Evolutionary conservation across 2,888 invertebrate genomes (phyloP).

Genomic region (Lathronympha strigana): DNA sequence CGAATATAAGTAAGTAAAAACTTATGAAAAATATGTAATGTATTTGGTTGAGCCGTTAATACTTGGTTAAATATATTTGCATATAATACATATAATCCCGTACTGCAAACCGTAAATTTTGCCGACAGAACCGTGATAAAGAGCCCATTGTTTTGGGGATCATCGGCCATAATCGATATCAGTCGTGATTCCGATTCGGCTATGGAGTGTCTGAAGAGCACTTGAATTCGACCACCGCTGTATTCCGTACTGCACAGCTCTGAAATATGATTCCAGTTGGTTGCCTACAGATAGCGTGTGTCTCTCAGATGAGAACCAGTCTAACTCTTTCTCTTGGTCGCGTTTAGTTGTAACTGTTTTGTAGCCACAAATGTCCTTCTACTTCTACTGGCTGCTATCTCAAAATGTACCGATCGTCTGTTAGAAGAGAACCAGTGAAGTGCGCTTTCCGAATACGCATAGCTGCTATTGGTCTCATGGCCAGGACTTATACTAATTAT

Average conservation of each 20-base stretch:
- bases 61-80: conserved; percentile 4
- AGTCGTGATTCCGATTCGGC: conserved; percentile 67
- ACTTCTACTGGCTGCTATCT: neutral
- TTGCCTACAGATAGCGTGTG: neutral
- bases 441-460: neutral
- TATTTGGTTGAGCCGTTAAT: neutral
- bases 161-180: conserved; percentile 63
- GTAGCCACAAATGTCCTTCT: no score
- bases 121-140: conserved; percentile 51
- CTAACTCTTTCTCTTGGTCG: no score
- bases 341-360: no score
- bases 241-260: conserved; percentile 58
- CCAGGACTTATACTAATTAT: neutral
- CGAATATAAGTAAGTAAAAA: neutral
- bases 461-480: neutral
- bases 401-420: neutral
- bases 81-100: conserved; percentile 35
- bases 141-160: conserved; percentile 60
- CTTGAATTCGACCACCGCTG: conserved; percentile 60
- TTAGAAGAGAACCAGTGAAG: neutral
- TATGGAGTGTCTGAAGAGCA: conserved; percentile 64
- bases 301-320: neutral
- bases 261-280: conserved; percentile 45
- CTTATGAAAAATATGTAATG: neutral
- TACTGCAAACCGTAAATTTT: conserved; percentile 40